A percentile compares a stretch with the other conserved stretches of the same genome.
Evolutionary conservation across 2,113 vertebrate genomes (phyloP).

Genomic region (Periophthalmus modestus): DNA sequence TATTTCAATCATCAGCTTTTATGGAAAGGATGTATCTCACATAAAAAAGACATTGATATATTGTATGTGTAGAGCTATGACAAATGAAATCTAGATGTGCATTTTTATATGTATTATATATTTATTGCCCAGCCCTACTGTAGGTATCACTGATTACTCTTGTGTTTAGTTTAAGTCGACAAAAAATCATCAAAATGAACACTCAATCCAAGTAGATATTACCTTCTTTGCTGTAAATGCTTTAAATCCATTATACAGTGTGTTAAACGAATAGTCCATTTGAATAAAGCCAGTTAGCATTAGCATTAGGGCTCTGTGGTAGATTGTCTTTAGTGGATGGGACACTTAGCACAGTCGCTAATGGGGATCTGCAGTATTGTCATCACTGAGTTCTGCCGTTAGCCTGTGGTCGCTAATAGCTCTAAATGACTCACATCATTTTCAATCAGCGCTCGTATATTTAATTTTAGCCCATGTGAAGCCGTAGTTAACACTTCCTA

Average conservation of each 20-base stretch:
- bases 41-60: too few relatives aligned
- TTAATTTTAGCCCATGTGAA: slow-evolving; percentile 4
- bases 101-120: too few relatives aligned
- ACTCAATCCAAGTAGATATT: not conserved
- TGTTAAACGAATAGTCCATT: slow-evolving; percentile 7
- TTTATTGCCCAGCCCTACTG: too few relatives aligned
- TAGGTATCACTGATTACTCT: not conserved
- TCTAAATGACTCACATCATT: slow-evolving; percentile 11
- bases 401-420: not conserved
- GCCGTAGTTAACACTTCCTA: not conserved
- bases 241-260: not conserved
- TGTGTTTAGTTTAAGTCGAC: not conserved
- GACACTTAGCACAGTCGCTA: not conserved
- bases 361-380: slow-evolving; percentile 2
- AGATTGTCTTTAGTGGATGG: slow-evolving; percentile 1
- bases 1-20: too few relatives aligned
- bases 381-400: not conserved
- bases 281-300: slow-evolving; percentile 6
- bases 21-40: too few relatives aligned
- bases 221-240: not conserved
- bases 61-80: too few relatives aligned
- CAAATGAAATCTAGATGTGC: too few relatives aligned
- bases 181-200: not conserved
- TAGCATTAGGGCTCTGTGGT: not conserved
- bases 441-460: not conserved